These are phyloP conservation scores for Heliconius congener DNA, from an alignment of 1,140 invertebrate species.

Conservation along the genomic window DNA sequence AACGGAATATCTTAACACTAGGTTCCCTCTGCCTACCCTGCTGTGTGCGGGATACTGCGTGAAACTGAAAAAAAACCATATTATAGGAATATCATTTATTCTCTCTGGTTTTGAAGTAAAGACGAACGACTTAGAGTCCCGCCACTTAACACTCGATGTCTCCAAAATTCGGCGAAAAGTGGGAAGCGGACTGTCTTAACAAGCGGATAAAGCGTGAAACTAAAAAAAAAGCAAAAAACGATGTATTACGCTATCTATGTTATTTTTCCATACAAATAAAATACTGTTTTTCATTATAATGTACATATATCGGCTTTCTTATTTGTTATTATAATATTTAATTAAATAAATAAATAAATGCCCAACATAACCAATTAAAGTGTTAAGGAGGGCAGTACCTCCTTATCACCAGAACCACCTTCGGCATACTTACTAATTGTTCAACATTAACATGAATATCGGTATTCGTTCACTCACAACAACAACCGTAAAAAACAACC, in stretches of 20 bases:
- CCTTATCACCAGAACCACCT: slow-evolving; percentile 37
- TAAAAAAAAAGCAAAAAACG: too few species aligned
- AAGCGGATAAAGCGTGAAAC: too few species aligned
- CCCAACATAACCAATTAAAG: slow-evolving; percentile 36
- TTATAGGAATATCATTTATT: too few species aligned
- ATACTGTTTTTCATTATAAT: neutral
- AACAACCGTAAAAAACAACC: neutral
- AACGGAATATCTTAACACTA: too few species aligned
- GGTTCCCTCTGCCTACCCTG: too few species aligned
- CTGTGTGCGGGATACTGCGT: too few species aligned
- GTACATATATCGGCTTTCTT: neutral
- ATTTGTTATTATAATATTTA: slow-evolving; percentile 31
- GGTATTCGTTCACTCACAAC: neutral
- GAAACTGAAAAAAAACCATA: too few species aligned
- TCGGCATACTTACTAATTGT: slow-evolving; percentile 43
- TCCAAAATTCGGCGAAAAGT: too few species aligned
- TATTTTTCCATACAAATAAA: neutral
- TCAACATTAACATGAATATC: slow-evolving; percentile 56
- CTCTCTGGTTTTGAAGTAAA: too few species aligned
- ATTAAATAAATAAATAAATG: slow-evolving; percentile 22
- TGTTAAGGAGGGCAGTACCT: slow-evolving; percentile 34
- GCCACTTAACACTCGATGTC: too few species aligned
- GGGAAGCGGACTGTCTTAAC: too few species aligned
- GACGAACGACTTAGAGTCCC: too few species aligned
- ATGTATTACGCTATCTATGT: neutral